Evolutionary conservation across 2,888 invertebrate genomes (phyloP), one percentile per base, ranked within the genome.

Genomic region (Thyatira batis): DNA sequence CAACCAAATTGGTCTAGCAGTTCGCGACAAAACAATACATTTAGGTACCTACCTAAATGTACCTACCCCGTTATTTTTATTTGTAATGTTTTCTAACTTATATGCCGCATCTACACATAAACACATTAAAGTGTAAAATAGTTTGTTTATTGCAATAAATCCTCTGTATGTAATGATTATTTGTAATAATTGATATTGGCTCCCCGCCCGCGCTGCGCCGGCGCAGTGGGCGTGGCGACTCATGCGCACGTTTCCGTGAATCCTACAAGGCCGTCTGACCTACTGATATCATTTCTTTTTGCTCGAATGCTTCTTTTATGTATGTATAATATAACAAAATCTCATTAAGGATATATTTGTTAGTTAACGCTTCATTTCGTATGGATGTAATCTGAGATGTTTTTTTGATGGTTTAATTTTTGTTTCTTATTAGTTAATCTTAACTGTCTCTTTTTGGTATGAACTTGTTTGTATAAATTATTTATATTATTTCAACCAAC

Each of bases 181-280:
- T 39, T 39, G 39, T 39, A 17, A 39, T 39, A 39, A 39, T 39
- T 39, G 39, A 39, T 39, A 39, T 13, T 33, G 33, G 33, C 33
- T 33, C 33, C 33, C 33, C 33, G 33, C 13, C 39, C 39, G 39
- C 51, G 27, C 54, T 45, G 53, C 54, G 61, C 55, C 55, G 49
- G 53, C 54, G 61, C 55, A 54, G 70, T 66, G 67, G 79, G 78
- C 74, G 77, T 73, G 79, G 75, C 78, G 68, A 66, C 65, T 54
- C 71, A 74, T 75, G 81, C 79, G 79, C 75, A 70, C 73, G 73
- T 76, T 82, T 82, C 82, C 75, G 72, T 80, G 82, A 82, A 83
- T 69, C 77, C 70, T 63, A 69, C 83, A 83, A 82, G 85, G 81
- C 69, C 80, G 81, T 79, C 82, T 85, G 84, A 80, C 80, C 83